A percentile compares a stretch with the other conserved stretches of the same genome.
Evolutionary conservation across 2,888 invertebrate genomes (phyloP).

Genomic region (Torymus auratus): DNA sequence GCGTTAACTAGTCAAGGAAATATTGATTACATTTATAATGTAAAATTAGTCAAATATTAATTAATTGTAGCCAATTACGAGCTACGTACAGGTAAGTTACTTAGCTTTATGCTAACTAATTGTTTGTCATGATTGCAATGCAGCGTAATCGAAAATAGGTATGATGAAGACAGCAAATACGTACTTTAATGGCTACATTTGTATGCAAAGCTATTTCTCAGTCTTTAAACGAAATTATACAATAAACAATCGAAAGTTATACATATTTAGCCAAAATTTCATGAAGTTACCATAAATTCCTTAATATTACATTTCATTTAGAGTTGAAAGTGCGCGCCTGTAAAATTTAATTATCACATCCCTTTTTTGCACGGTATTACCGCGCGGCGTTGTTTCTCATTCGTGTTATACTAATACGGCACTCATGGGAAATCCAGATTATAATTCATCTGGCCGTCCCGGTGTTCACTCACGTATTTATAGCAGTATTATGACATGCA

Average conservation of each 20-base stretch:
- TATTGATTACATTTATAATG: too few relatives aligned
- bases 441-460: conserved; percentile 48
- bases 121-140: too few relatives aligned
- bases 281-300: conserved; percentile 4
- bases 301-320: conserved; percentile 1
- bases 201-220: too few relatives aligned
- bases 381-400: conserved; percentile 38
- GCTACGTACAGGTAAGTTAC: too few relatives aligned
- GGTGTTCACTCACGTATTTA: conserved; percentile 49
- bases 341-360: conserved; percentile 44
- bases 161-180: too few relatives aligned
- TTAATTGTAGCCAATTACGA: too few relatives aligned
- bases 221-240: too few relatives aligned
- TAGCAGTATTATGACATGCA: conserved; percentile 44
- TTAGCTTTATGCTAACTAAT: too few relatives aligned
- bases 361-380: conserved; percentile 36
- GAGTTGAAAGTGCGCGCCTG: not conserved
- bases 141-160: too few relatives aligned
- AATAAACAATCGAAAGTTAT: not conserved
- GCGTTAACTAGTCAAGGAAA: too few relatives aligned
- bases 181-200: too few relatives aligned
- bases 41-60: too few relatives aligned
- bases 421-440: conserved; percentile 55
- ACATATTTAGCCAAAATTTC: not conserved
- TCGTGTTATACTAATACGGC: conserved; percentile 47